A percentile compares a stretch with the other conserved stretches of the same genome.
Conservation (phyloP, 2,888 invertebrate genomes). For the Drosophila barbarae region DNA sequence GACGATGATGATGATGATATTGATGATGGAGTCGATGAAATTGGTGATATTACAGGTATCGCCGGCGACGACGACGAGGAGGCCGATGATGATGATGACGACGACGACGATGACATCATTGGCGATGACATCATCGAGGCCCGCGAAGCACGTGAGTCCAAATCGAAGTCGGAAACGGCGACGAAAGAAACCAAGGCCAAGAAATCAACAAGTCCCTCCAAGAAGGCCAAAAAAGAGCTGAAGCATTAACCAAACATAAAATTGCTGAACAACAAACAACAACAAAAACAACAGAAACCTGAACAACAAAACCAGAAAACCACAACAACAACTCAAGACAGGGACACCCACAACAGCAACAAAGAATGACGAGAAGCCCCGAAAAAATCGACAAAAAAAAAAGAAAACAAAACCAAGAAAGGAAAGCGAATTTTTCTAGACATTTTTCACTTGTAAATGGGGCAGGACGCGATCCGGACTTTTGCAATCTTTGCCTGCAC, state of each 20-base stretch:
- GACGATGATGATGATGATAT: constrained; percentile 77
- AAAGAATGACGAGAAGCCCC: constrained; percentile 33
- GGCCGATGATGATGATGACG: constrained; percentile 84
- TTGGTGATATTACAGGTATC: constrained; percentile 84
- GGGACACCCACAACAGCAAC: constrained; percentile 45
- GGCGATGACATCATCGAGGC: constrained; percentile 84
- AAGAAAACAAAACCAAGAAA: constrained; percentile 2
- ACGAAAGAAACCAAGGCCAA: constrained; percentile 76
- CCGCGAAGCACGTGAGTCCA: constrained; percentile 91
- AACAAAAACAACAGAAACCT: constrained; percentile 46
- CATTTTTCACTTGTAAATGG: constrained; percentile 33
- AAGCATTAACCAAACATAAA: constrained; percentile 66
- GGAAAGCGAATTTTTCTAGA: constrained; percentile 34
- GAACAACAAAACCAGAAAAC: constrained; percentile 9
- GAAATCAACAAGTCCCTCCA: constrained; percentile 78
- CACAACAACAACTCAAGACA: constrained; percentile 51
- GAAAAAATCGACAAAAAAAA: not conserved
- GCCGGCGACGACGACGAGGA: constrained; percentile 85
- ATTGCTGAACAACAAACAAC: constrained; percentile 43
- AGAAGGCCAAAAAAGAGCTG: constrained; percentile 77
- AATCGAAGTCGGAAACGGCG: constrained; percentile 86
- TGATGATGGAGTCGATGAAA: constrained; percentile 83
- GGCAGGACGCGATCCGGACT: constrained; percentile 59
- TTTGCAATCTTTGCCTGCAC: constrained; percentile 64
- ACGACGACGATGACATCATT: constrained; percentile 85